Base-by-base conservation (phyloP, 1,140 invertebrate species). In the Acromyrmex charruanus region DNA sequence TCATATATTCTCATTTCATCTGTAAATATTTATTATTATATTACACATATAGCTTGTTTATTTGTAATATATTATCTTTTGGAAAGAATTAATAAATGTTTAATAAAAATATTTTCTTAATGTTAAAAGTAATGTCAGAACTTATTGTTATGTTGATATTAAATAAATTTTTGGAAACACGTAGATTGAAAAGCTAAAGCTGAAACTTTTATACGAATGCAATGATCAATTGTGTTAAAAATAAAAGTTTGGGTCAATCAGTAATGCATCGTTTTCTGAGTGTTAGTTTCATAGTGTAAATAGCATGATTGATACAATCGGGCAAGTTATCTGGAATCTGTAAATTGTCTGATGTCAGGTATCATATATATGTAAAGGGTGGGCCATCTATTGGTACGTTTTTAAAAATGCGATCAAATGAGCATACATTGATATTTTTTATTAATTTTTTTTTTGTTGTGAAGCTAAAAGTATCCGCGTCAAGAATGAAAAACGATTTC, bases 281-380 rank as follows among this genome's bases (percentile, higher is more conserved):
- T 84, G 28, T 61, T 49, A 82, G 39, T 58, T 51, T 74, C 28
- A 25, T 74, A 39, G 12, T 82, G 80, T 84, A 84, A 74, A 84
- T 84, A 84, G 58, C 69, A 84, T 84, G 80, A 84, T n/a, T 59
- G 72, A 72, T 74, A n/a, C 39, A 49, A n/a, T 74, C 39, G 51
- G 51, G 7, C n/a, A 21, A 82, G 25, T 61, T 31, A 61, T 61
- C 14, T 49, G 31, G 6, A 84, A 31, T 82, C n/a, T 35, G 25
- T 84, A 61, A 84, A 49, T 75, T 84, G 53, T 61, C 5, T 16
- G 0, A 59, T 59, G 18, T 74, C 25, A 82, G 55, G 25, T 49
- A 61, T 65, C 25, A 59, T 66, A 39, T 7, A 39, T 39, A 39
- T 39, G 5, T 35, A n/a, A n/a, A n/a, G n/a, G n/a, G n/a, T n/a